Conservation (phyloP, 2,888 invertebrate genomes). For the Rosalia funebris region DNA sequence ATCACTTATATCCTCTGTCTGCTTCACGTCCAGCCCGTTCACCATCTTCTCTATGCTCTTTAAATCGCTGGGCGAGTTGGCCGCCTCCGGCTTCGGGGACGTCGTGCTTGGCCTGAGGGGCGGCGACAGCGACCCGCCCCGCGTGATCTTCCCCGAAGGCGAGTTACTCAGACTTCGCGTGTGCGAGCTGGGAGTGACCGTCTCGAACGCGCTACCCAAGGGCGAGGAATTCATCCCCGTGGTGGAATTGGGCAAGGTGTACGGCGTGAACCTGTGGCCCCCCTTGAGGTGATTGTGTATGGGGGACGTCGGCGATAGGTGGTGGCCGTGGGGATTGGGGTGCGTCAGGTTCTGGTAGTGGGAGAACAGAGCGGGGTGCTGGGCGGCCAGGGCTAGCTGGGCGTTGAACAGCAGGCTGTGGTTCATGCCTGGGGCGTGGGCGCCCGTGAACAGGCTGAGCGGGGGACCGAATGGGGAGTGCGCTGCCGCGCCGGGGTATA, state of each 20-base stretch:
- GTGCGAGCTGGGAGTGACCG: conserved; percentile 82
- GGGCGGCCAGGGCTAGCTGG: conserved; percentile 86
- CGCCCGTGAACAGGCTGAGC: conserved; percentile 68
- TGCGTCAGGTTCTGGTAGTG: conserved; percentile 73
- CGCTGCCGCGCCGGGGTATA: conserved; percentile 78
- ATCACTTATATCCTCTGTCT: conserved; percentile 62
- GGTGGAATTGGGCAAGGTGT: conserved; percentile 77
- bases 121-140: conserved; percentile 66
- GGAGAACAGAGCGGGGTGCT: conserved; percentile 81
- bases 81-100: conserved; percentile 66
- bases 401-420: conserved; percentile 89
- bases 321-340: conserved; percentile 70
- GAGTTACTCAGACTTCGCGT: conserved; percentile 73
- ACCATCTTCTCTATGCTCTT: conserved; percentile 98
- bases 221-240: conserved; percentile 67
- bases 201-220: conserved; percentile 87
- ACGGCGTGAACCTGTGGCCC: conserved; percentile 88
- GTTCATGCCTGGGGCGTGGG: conserved; percentile 78
- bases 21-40: conserved; percentile 90
- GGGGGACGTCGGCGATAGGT: conserved; percentile 68
- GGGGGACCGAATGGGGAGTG: conserved; percentile 76
- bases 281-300: conserved; percentile 76
- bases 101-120: conserved; percentile 69
- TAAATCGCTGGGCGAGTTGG: conserved; percentile 81
- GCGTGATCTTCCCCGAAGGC: conserved; percentile 64